phyloP scores from a whole-genome alignment of 2,888 invertebrate species.

The Eremobia ochroleuca region DNA sequence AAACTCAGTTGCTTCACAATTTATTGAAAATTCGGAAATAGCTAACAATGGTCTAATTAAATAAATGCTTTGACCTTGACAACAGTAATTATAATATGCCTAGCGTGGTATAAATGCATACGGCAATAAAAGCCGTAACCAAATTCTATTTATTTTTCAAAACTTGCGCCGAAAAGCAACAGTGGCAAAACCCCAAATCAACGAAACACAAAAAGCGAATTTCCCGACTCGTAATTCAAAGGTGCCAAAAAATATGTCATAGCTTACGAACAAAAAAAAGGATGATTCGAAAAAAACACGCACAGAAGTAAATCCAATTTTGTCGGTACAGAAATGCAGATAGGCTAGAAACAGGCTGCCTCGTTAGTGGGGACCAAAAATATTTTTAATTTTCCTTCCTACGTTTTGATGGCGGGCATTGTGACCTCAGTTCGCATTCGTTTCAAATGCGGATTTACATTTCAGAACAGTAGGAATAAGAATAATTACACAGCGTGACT shows the following conservation, averaged over 20 bases:
- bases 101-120: not conserved
- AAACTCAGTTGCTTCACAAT: not conserved
- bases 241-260: conserved; percentile 54
- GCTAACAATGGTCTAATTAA: not conserved
- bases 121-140: not conserved
- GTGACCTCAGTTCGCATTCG: conserved; percentile 70
- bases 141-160: not conserved
- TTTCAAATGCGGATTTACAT: conserved; percentile 67
- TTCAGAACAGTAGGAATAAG: conserved; percentile 59
- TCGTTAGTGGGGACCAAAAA: conserved; percentile 73
- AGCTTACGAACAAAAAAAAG: conserved; percentile 54
- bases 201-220: conserved; percentile 16
- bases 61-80: not conserved
- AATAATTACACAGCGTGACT: conserved; percentile 45
- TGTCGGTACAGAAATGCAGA: conserved; percentile 73
- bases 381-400: conserved; percentile 86
- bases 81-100: too few relatives aligned
- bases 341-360: conserved; percentile 64
- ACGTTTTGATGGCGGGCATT: conserved; percentile 76
- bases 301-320: conserved; percentile 74
- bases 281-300: conserved; percentile 66
- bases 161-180: not conserved
- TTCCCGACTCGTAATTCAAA: conserved; percentile 25
- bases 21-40: too few relatives aligned
- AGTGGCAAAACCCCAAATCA: conserved; percentile 33